phyloP scores from a whole-genome alignment of 2,888 invertebrate genomes.

The Rhorus exstirpatorius region DNA sequence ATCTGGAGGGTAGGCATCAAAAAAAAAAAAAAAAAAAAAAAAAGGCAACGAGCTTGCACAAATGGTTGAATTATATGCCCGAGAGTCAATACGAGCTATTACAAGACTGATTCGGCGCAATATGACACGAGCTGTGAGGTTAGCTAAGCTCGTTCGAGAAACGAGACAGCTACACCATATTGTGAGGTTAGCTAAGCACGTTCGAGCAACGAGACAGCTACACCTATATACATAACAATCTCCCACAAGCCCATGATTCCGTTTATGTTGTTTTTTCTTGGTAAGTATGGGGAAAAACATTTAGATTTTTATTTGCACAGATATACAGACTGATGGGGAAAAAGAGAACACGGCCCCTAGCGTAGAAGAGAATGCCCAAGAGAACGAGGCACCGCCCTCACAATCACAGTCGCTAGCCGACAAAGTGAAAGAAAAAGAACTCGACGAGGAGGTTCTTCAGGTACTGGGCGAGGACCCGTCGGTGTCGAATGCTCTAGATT shows the following conservation, averaged over 20 bases:
- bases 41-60: conserved; percentile 25
- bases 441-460: conserved; percentile 40
- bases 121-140: conserved; percentile 1
- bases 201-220: conserved; percentile 29
- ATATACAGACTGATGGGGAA: no score
- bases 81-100: no score
- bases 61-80: conserved; percentile 6
- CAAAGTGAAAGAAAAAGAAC: conserved; percentile 23
- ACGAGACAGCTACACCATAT: no score
- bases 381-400: no score
- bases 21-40: background rate
- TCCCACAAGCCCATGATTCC: background rate
- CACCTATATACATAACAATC: background rate
- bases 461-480: conserved; percentile 56
- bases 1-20: conserved; percentile 6
- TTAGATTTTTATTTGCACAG: no score
- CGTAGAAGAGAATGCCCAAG: no score
- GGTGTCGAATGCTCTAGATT: conserved; percentile 28
- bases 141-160: conserved; percentile 17
- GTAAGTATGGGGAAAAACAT: no score
- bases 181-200: conserved; percentile 5
- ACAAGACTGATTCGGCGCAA: background rate
- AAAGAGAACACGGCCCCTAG: no score
- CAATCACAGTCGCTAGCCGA: background rate
- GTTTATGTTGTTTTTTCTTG: background rate